Evolutionary conservation across 2,113 vertebrate species (phyloP).

Genomic region (Peromyscus leucopus): DNA sequence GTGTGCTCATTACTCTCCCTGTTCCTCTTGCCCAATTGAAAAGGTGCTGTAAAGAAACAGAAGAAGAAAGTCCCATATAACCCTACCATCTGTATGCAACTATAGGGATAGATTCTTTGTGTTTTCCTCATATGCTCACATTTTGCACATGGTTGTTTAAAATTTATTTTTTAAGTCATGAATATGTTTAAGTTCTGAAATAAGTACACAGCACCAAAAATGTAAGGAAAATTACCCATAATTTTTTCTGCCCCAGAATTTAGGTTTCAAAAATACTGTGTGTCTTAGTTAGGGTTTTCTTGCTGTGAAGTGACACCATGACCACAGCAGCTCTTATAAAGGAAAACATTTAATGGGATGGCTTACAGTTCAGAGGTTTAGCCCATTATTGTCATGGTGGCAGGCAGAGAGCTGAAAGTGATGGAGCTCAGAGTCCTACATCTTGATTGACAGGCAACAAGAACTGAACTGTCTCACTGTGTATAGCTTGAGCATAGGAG

Average conservation of each 20-base stretch:
- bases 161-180: slow-evolving; percentile 40
- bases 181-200: slow-evolving; percentile 10
- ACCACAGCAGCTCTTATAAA: not conserved
- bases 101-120: not conserved
- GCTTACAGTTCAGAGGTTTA: not conserved
- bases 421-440: not conserved
- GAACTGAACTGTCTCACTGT: not conserved
- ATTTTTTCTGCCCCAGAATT: not conserved
- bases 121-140: slow-evolving; percentile 47
- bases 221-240: slow-evolving; percentile 1
- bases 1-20: not conserved
- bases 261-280: slow-evolving; percentile 39
- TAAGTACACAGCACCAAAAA: not conserved
- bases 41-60: slow-evolving; percentile 26
- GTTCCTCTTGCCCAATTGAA: not conserved
- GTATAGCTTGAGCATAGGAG: not conserved
- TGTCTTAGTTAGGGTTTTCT: not conserved
- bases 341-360: not conserved
- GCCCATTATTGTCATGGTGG: not conserved
- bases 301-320: not conserved
- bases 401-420: not conserved
- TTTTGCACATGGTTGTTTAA: slow-evolving; percentile 52
- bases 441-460: not conserved
- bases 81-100: not conserved
- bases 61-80: not conserved